phyloP scores from a whole-genome alignment of 2,797 vertebrate genomes.

The Tympanoctomys barrerae region DNA sequence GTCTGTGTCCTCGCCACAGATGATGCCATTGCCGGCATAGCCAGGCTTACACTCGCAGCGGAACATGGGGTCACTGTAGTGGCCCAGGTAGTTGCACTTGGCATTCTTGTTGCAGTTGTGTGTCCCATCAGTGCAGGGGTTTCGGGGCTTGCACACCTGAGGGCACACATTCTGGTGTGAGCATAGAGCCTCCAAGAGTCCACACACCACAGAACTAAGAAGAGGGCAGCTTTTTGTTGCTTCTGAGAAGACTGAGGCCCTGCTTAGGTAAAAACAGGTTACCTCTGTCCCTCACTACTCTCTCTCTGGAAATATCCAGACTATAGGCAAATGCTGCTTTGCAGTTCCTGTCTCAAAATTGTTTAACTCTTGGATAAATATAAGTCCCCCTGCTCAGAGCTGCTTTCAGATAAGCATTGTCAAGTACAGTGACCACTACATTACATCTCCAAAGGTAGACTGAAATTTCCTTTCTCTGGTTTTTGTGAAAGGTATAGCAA shows the following conservation, averaged over 20 bases:
- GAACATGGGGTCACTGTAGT: constrained; percentile 97
- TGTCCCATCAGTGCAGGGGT: constrained; percentile 96
- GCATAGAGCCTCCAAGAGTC: neutral
- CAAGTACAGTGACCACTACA: neutral
- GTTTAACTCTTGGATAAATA: neutral
- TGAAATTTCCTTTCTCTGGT: neutral
- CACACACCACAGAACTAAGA: neutral
- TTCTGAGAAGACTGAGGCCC: neutral
- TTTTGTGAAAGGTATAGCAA: neutral
- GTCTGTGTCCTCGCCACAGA: constrained; percentile 98
- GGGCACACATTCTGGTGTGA: constrained; percentile 30
- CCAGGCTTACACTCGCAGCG: constrained; percentile 98
- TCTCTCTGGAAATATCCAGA: neutral
- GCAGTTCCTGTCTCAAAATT: neutral
- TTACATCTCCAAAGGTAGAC: neutral
- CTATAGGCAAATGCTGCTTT: neutral
- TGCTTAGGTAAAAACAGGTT: neutral
- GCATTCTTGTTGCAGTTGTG: constrained; percentile 98
- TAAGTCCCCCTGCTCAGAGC: neutral
- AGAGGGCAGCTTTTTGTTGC: too few species aligned
- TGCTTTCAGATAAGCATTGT: neutral
- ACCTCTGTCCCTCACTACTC: neutral
- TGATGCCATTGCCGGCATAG: constrained; percentile 97
- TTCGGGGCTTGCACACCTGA: constrained; percentile 96
- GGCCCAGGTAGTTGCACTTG: constrained; percentile 98